A percentile compares a stretch with the other conserved stretches of the same genome.
Evolutionary conservation across 2,113 vertebrate genomes (phyloP).

Genomic region (Sterrhoptilus dennistouni): DNA sequence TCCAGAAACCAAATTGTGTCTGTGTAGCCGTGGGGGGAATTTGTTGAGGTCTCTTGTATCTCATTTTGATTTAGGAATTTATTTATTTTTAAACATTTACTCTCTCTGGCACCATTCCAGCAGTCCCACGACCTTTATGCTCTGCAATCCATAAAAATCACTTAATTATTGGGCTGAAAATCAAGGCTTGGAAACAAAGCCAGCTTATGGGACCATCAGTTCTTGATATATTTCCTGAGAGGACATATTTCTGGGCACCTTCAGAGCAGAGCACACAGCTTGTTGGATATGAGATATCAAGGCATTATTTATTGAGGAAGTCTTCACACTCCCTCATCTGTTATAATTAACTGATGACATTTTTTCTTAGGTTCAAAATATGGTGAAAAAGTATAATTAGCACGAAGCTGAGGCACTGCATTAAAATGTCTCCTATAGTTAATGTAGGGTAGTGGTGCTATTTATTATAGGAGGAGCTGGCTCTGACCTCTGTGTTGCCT

Average conservation of each 20-base stretch:
- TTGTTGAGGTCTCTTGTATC: background rate
- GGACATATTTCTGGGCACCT: slow-evolving; percentile 55
- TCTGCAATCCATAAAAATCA: slow-evolving; percentile 51
- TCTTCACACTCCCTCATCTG: slow-evolving; percentile 67
- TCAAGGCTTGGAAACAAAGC: slow-evolving; percentile 62
- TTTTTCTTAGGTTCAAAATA: slow-evolving; percentile 66
- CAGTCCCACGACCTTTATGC: slow-evolving; percentile 44
- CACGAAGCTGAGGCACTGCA: slow-evolving; percentile 56
- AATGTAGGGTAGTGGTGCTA: slow-evolving; percentile 46
- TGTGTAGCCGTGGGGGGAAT: background rate
- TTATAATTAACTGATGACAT: slow-evolving; percentile 64
- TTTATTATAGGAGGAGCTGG: slow-evolving; percentile 65
- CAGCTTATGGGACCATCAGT: slow-evolving; percentile 45
- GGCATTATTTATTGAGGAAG: slow-evolving; percentile 66
- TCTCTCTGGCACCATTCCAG: slow-evolving; percentile 17
- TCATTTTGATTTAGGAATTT: slow-evolving; percentile 47
- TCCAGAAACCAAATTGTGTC: background rate
- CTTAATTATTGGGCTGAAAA: slow-evolving; percentile 63
- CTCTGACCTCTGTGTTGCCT: slow-evolving; percentile 63
- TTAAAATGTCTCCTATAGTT: slow-evolving; percentile 68
- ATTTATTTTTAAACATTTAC: slow-evolving; percentile 30
- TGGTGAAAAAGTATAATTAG: slow-evolving; percentile 69
- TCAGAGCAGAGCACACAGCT: slow-evolving; percentile 31
- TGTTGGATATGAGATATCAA: slow-evolving; percentile 62
- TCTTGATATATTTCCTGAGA: slow-evolving; percentile 60